These are phyloP conservation scores for Megaceryle maxima DNA, from an alignment of 2,113 vertebrate species.

Conservation along the genomic window DNA sequence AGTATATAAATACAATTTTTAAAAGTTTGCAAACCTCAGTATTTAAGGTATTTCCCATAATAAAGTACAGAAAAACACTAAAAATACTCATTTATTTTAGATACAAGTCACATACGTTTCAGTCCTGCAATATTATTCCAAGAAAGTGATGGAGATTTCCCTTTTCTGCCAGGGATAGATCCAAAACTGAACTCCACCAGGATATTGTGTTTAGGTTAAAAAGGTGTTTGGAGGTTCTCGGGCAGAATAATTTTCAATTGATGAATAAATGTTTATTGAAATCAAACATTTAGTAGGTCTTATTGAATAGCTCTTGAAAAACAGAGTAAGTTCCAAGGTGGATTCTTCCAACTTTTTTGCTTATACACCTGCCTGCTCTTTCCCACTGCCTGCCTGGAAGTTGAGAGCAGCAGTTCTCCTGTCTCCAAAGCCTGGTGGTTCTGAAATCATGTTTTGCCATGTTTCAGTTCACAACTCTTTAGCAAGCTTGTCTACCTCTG, in stretches of 20 bases:
- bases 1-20: slow-evolving; percentile 3
- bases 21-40: slow-evolving; percentile 37
- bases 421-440: background rate
- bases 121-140: background rate
- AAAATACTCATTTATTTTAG: slow-evolving; percentile 6
- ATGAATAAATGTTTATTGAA: background rate
- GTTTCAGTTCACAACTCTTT: background rate
- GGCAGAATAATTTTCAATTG: background rate
- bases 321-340: background rate
- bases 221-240: background rate
- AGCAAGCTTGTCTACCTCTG: background rate
- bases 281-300: background rate
- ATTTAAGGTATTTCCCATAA: slow-evolving; percentile 61
- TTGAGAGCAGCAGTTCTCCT: background rate
- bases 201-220: background rate
- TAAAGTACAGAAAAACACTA: background rate
- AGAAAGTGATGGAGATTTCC: background rate
- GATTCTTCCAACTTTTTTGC: background rate
- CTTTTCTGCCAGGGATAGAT: background rate
- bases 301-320: background rate
- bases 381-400: background rate
- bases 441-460: background rate
- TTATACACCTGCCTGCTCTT: background rate
- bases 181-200: background rate
- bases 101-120: background rate